phyloP scores from a whole-genome alignment of 2,888 invertebrate species.

The Parochlus steinenii region DNA sequence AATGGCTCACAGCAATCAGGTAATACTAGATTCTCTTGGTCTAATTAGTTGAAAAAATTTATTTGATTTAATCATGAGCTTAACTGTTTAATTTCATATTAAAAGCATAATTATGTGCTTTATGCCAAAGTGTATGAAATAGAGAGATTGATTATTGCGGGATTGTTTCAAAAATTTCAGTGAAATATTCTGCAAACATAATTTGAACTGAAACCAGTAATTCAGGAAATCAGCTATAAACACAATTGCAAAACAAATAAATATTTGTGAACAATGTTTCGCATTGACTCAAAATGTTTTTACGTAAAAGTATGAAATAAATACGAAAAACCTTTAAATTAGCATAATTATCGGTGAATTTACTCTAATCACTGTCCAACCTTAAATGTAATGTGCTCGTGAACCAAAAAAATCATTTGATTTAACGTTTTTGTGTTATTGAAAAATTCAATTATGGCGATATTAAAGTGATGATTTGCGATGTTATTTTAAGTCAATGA shows the following conservation, averaged over 20 bases:
- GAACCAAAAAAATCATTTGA: too few relatives aligned
- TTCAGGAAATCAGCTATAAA: neutral
- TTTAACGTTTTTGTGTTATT: too few relatives aligned
- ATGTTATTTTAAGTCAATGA: too few relatives aligned
- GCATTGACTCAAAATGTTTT: too few relatives aligned
- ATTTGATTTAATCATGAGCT: neutral
- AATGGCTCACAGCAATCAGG: slow-evolving; percentile 12
- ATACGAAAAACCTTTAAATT: too few relatives aligned
- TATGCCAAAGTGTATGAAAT: neutral
- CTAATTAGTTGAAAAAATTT: neutral
- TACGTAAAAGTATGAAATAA: too few relatives aligned
- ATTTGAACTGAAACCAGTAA: neutral
- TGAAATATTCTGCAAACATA: neutral
- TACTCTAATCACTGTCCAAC: too few relatives aligned
- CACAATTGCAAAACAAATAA: slow-evolving; percentile 2
- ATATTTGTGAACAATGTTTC: too few relatives aligned
- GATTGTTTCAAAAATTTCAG: neutral
- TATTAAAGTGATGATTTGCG: too few relatives aligned
- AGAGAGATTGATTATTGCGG: neutral
- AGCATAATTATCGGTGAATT: too few relatives aligned
- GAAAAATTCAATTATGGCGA: too few relatives aligned
- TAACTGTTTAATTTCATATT: neutral
- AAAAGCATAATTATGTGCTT: neutral
- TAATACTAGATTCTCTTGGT: neutral
- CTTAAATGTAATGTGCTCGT: too few relatives aligned